Base-by-base conservation (phyloP, 2,888 invertebrate species). In the Agrotis puta region DNA sequence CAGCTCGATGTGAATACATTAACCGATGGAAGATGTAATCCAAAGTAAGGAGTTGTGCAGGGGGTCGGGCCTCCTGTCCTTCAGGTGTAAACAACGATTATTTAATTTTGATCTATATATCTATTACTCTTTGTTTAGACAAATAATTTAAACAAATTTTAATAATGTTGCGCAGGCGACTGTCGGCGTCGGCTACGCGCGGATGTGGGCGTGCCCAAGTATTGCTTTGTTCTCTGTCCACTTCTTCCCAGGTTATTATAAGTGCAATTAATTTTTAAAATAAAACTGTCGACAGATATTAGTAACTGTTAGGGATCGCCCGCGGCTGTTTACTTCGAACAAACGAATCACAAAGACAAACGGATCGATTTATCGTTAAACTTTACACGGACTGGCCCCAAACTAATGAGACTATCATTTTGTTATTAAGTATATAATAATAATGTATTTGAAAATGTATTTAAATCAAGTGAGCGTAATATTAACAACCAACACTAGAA, bases 221-320 rank as follows among this genome's bases (percentile, higher is more conserved):
- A 70, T 64, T 64, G 51, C 70, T 77, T 81, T 77, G 67, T 77
- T 81, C 64, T 65, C 22, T 22, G 43, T 71, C 47, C 48, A 66
- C 56, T 53, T n/a, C 56, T 53, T n/a, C 64, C 20, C 39, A 58
- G 54, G 59, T 54, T 65, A 64, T 66, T 72, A 81, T 73, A 67
- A 45, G 54, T 65, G 70, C 69, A 68, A 81, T 81, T 67, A 73
- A 81, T 77, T 67, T 74, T 62, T 22, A 80, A 80, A 64, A 47
- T 58, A 72, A 64, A 72, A 57, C 80, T 76, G 72, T 72, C 76
- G 59, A 76, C 66, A 20, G 58, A 43, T 33, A 68, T 79, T 59
- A 65, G 47, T 76, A 69, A 62, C 57, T 48, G 56, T 67, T 50
- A 67, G 24, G 14, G 18, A 62, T 54, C 51, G 58, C 70, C 48